A percentile compares a stretch with the other conserved stretches of the same genome.
Conservation (phyloP, 64 coral and sea anemone genomes). For the Dendrophyllia cribrosa region DNA sequence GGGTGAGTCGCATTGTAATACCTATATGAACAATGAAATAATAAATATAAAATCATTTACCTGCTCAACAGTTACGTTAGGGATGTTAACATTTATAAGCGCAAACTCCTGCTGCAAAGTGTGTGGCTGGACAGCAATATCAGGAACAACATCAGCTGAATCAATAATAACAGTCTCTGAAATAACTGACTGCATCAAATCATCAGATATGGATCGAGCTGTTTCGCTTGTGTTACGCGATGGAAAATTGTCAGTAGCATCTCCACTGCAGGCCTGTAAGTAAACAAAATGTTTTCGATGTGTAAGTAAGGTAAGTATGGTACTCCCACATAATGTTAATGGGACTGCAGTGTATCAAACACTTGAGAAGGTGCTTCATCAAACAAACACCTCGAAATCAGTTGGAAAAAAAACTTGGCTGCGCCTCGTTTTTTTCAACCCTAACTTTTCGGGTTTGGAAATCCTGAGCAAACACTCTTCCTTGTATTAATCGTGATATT, state of each 20-base stretch:
- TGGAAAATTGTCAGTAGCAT: conserved; percentile 53
- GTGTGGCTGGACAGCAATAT: conserved; percentile 52
- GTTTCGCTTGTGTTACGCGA: conserved; percentile 24
- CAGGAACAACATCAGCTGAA: conserved; percentile 1
- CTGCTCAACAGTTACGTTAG: conserved; percentile 88
- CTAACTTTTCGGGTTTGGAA: too few species aligned
- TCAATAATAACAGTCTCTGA: conserved; percentile 42
- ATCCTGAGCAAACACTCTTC: too few species aligned
- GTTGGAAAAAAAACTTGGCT: too few species aligned
- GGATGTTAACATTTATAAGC: conserved; percentile 92
- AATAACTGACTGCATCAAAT: not conserved
- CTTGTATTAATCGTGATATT: too few species aligned
- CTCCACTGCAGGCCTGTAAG: conserved; percentile 78
- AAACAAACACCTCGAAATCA: too few species aligned
- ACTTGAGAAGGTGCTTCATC: too few species aligned
- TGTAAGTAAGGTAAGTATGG: too few species aligned
- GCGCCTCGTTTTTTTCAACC: too few species aligned
- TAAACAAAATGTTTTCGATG: not conserved
- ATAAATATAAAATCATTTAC: conserved; percentile 31
- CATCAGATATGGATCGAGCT: conserved; percentile 13
- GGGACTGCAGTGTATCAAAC: too few species aligned
- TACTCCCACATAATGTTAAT: too few species aligned
- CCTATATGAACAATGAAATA: too few species aligned
- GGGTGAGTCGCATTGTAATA: too few species aligned
- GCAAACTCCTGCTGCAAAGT: conserved; percentile 91